Percentiles rank a stretch among this genome's conserved stretches.
Conservation (phyloP, 2,113 vertebrate genomes). For the Austrofundulus limnaeus region DNA sequence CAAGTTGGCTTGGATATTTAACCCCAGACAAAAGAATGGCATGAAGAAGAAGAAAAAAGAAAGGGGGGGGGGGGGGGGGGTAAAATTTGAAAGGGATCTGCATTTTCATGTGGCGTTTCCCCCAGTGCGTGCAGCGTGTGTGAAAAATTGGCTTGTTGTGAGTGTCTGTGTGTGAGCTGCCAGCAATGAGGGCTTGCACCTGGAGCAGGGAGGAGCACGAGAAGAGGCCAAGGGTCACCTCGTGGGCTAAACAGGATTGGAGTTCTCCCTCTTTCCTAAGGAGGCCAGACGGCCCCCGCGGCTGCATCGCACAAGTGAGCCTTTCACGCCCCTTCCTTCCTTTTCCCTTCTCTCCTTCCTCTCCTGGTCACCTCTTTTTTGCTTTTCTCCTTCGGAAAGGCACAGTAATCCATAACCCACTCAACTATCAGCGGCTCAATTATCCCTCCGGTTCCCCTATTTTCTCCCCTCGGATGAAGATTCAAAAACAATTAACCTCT, state of each 20-base stretch:
- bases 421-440: conserved; percentile 82
- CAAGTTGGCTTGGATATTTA: conserved; percentile 50
- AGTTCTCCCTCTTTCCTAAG: conserved; percentile 75
- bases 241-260: conserved; percentile 83
- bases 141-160: conserved; percentile 58
- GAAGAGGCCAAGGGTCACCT: conserved; percentile 82
- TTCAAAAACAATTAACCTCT: conserved; percentile 87
- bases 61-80: no score
- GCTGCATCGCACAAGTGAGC: conserved; percentile 80
- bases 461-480: conserved; percentile 75
- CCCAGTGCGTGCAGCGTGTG: conserved; percentile 42
- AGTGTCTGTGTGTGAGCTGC: conserved; percentile 47
- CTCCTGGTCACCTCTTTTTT: conserved; percentile 38
- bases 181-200: conserved; percentile 82
- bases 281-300: conserved; percentile 85
- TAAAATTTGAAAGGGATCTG: conserved; percentile 55
- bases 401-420: conserved; percentile 87
- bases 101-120: conserved; percentile 43
- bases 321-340: conserved; percentile 75
- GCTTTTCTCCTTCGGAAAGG: conserved; percentile 54
- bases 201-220: conserved; percentile 82
- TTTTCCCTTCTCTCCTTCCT: conserved; percentile 47
- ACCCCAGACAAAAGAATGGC: conserved; percentile 51
- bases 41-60: conserved; percentile 30
- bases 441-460: conserved; percentile 73